A percentile compares a stretch with the other conserved stretches of the same genome.
Evolutionary conservation across 92 coral and sea anemone species (phyloP).

Genomic region (Umimayanthus chanpuru): DNA sequence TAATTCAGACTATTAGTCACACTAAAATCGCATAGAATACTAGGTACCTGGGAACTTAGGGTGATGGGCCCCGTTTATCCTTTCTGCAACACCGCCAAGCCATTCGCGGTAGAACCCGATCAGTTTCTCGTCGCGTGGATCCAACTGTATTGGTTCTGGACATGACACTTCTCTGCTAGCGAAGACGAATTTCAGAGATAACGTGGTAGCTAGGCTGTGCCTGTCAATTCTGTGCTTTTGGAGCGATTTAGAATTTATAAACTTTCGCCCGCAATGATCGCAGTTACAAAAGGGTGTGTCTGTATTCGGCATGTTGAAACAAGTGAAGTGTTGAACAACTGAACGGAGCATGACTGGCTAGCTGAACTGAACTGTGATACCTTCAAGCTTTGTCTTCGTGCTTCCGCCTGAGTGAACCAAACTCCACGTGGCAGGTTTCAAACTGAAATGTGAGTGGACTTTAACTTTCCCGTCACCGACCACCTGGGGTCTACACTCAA

Average conservation of each 20-base stretch:
- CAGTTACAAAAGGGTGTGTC: neutral
- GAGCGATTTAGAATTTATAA: neutral
- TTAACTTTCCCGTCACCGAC: neutral
- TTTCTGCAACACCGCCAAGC: neutral
- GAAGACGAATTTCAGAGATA: neutral
- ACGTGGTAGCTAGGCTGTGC: neutral
- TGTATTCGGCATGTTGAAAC: neutral
- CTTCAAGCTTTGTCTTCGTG: neutral
- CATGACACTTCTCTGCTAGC: neutral
- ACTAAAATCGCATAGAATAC: neutral
- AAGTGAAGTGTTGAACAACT: neutral
- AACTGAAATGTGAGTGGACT: neutral
- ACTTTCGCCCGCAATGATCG: conserved; percentile 3
- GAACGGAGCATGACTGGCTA: neutral
- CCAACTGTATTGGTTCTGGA: neutral
- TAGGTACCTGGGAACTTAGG: conserved; percentile 1
- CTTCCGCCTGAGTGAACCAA: neutral
- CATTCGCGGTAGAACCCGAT: neutral
- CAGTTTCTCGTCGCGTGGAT: neutral
- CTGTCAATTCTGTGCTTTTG: neutral
- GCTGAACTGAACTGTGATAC: neutral
- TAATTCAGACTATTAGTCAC: neutral
- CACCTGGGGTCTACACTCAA: neutral
- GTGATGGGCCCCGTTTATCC: conserved; percentile 7
- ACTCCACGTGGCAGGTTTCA: neutral